These are phyloP conservation scores for Chaitophorus viminalis DNA, from an alignment of 2,888 invertebrate genomes.

Conservation along the genomic window DNA sequence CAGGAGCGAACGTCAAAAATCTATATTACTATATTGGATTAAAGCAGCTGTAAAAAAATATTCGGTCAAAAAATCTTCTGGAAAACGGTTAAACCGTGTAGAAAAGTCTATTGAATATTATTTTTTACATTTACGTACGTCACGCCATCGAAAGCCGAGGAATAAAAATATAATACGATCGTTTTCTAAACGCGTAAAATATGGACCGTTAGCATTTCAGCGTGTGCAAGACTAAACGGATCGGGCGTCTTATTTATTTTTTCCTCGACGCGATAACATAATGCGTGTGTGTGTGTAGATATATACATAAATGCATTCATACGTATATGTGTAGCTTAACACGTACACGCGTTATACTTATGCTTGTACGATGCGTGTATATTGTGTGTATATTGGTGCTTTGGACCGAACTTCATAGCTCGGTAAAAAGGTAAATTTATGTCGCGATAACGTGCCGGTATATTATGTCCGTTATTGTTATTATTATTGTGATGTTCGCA, in stretches of 20 bases:
- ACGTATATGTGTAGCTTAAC: not conserved
- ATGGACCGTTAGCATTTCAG: too few relatives aligned
- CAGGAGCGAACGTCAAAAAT: slow-evolving; percentile 20
- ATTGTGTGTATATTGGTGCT: not conserved
- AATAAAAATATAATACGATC: not conserved
- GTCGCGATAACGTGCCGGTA: slow-evolving; percentile 47
- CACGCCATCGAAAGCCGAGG: not conserved
- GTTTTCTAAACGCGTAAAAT: not conserved
- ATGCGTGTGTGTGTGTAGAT: too few relatives aligned
- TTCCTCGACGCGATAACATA: too few relatives aligned
- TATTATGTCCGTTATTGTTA: slow-evolving; percentile 49
- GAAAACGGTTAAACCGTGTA: not conserved
- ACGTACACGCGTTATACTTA: not conserved
- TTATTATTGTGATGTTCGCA: slow-evolving; percentile 27
- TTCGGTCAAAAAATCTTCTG: not conserved
- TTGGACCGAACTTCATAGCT: slow-evolving; percentile 38
- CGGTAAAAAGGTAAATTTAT: slow-evolving; percentile 58
- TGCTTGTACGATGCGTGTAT: not conserved
- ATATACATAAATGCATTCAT: too few relatives aligned
- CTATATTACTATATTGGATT: too few relatives aligned
- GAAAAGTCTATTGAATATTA: not conserved
- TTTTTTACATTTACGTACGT: too few relatives aligned
- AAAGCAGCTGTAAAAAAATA: not conserved
- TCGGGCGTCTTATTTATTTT: not conserved
- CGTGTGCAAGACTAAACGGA: not conserved